Percentiles rank a stretch among this genome's conserved stretches.
These are phyloP conservation scores for Caenorhabditis brenneri DNA, from an alignment of 1,140 invertebrate species.

Conservation along the genomic window DNA sequence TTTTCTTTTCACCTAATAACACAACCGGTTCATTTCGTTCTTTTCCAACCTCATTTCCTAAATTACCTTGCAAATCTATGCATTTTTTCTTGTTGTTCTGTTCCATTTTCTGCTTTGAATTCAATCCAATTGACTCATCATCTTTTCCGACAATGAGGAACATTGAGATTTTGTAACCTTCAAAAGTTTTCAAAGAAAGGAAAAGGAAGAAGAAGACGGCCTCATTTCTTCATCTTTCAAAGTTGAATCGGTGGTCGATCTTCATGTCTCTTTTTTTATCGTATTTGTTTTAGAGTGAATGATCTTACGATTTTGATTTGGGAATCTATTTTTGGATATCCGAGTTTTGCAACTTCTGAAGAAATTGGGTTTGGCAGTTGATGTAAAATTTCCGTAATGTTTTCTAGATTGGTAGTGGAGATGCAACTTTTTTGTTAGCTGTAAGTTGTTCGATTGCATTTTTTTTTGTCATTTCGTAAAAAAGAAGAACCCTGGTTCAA, in stretches of 20 bases:
- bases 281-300: too few species aligned
- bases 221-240: conserved; percentile 12
- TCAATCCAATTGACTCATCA: conserved; percentile 19
- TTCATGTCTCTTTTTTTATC: too few species aligned
- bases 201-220: background rate
- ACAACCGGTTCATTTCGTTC: conserved; percentile 12
- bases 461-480: too few species aligned
- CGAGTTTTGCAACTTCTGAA: background rate
- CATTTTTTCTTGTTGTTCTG: background rate
- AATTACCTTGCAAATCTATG: background rate
- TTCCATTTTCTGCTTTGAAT: background rate
- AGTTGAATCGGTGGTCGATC: background rate
- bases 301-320: background rate
- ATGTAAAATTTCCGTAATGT: too few species aligned
- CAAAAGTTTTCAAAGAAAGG: background rate
- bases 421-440: too few species aligned
- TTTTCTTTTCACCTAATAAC: background rate
- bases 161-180: conserved; percentile 4
- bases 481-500: too few species aligned
- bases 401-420: too few species aligned
- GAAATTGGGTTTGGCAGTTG: too few species aligned
- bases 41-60: conserved; percentile 1
- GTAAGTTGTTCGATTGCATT: too few species aligned
- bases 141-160: background rate
- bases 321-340: background rate